phyloP scores from a whole-genome alignment of 2,888 invertebrate genomes.

The Asteroscopus sphinx region DNA sequence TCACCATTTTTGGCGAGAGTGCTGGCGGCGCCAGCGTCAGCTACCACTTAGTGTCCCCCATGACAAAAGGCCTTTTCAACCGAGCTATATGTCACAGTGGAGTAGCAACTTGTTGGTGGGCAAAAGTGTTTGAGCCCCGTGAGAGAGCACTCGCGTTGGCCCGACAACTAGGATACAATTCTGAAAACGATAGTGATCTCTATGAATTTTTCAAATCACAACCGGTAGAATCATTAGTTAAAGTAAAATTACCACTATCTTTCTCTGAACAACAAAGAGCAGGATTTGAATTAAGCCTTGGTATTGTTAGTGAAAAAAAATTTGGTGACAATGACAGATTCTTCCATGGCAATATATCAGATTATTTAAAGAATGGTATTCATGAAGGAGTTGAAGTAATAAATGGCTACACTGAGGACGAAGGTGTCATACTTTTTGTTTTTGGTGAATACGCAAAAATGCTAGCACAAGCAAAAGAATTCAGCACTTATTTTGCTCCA shows the following conservation, averaged over 20 bases:
- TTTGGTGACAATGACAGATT: conserved; percentile 63
- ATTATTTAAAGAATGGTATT: conserved; percentile 79
- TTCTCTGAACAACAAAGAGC: conserved; percentile 49
- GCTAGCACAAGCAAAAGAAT: conserved; percentile 51
- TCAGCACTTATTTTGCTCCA: conserved; percentile 58
- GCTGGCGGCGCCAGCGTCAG: conserved; percentile 67
- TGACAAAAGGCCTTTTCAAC: conserved; percentile 74
- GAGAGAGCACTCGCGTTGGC: conserved; percentile 73
- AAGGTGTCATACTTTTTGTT: conserved; percentile 80
- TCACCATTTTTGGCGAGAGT: conserved; percentile 73
- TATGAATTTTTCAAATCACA: conserved; percentile 61
- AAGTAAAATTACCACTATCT: conserved; percentile 49
- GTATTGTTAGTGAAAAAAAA: conserved; percentile 63
- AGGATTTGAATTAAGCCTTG: conserved; percentile 42
- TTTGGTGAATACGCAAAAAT: conserved; percentile 39
- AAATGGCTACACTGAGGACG: conserved; percentile 91
- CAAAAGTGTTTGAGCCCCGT: conserved; percentile 87
- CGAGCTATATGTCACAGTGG: conserved; percentile 92
- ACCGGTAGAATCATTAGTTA: conserved; percentile 51
- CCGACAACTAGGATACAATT: conserved; percentile 61
- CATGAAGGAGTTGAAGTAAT: conserved; percentile 90
- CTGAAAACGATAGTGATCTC: conserved; percentile 58
- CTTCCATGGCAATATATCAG: conserved; percentile 60
- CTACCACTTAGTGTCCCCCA: conserved; percentile 71
- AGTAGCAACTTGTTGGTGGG: conserved; percentile 90